A percentile compares a stretch with the other conserved stretches of the same genome.
Conservation (phyloP, 2,888 invertebrate species). For the Piscicola geometra region DNA sequence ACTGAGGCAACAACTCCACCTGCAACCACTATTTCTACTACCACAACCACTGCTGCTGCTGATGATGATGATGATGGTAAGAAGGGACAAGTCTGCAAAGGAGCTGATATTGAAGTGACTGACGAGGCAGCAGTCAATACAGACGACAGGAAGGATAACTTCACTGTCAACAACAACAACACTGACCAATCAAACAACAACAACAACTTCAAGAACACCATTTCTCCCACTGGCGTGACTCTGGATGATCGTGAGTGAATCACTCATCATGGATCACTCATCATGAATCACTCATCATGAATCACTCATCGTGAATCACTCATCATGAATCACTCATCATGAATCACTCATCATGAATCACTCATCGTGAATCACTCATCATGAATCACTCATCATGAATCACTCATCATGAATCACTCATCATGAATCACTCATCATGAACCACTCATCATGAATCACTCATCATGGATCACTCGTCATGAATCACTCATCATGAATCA, state of each 20-base stretch:
- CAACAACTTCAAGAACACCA: not conserved
- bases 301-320: too few species aligned
- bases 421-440: too few species aligned
- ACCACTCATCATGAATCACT: too few species aligned
- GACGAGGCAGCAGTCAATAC: not conserved
- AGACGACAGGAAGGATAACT: not conserved
- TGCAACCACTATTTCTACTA: not conserved
- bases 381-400: too few species aligned
- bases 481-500: too few species aligned
- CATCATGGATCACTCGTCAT: too few species aligned
- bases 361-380: too few species aligned
- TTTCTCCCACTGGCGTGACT: constrained; percentile 15
- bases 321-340: too few species aligned
- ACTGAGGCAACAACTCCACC: not conserved
- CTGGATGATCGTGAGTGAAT: constrained; percentile 28
- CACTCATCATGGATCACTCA: too few species aligned
- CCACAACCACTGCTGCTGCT: not conserved
- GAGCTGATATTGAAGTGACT: not conserved
- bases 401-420: too few species aligned
- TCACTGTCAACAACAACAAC: constrained; percentile 8
- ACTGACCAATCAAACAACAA: not conserved
- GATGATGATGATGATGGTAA: not conserved
- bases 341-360: too few species aligned
- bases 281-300: too few species aligned
- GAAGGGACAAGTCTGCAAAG: not conserved